Evolutionary conservation across 2,113 vertebrate species (phyloP), one percentile per base, ranked within the genome.

Genomic region (Chaetops frenatus): DNA sequence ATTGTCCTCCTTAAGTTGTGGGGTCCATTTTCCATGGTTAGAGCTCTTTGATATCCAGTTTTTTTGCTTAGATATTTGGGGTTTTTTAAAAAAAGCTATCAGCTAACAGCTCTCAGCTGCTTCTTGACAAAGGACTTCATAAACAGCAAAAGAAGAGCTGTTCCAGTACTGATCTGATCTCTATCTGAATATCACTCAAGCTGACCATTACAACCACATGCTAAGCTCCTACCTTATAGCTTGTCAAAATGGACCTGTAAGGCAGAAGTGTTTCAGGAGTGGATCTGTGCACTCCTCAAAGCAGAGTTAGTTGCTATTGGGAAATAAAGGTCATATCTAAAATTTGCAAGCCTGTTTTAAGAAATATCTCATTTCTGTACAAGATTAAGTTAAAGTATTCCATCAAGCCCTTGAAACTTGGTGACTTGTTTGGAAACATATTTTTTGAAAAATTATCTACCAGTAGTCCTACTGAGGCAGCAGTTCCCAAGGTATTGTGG

Each of bases 291-390:
- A 42, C 21, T 38, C 16, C 61, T 86, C n/a, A 70, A 66, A 74
- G 11, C 5, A 40, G 20, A 42, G 6, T 48, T 62, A 50, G 66
- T 62, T 80, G 7, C 36, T 61, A 38, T 53, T n/a, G 18, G 33
- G 12, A 5, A 45, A 53, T 33, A 29, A 54, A 8, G 1, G 1
- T 17, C 4, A 7, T 24, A 45, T 28, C 17, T 6, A 5, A 18
- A 24, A 53, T 70, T 44, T 74, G 8, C 0, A 0, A 57, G 27
- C 12, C 15, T 8, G 16, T 81, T 78, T 85, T 35, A 64, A 38
- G n/a, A 78, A 36, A 19, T 29, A 28, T 23, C 12, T 57, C 12
- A 23, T 50, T 80, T 35, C 7, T 40, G 29, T 8, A 38, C 12
- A 69, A 69, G 31, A 47, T 77, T 45, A 77, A 72, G 20, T 10